These are phyloP conservation scores for Drosophila dunni DNA, from an alignment of 1,140 invertebrate species.

Conservation along the genomic window DNA sequence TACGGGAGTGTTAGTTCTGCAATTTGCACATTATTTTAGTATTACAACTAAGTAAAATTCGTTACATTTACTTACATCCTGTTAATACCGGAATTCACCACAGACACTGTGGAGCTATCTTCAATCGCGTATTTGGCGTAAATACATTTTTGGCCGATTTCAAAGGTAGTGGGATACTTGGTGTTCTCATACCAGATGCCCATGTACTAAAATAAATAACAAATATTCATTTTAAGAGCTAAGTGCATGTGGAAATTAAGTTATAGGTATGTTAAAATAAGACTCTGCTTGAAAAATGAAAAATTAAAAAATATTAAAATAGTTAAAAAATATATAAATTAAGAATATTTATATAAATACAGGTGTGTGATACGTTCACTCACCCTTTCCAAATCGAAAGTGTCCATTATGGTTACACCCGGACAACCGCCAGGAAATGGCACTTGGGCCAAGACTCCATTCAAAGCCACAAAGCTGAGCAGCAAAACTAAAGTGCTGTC, in stretches of 20 bases:
- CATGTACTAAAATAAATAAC: conserved; percentile 88
- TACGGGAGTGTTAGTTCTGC: conserved; percentile 53
- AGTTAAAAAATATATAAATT: no score
- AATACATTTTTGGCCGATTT: conserved; percentile 91
- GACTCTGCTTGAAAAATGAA: no score
- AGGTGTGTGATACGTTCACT: conserved; percentile 68
- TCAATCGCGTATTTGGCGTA: conserved; percentile 88
- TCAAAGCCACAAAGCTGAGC: conserved; percentile 37
- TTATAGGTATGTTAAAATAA: no score
- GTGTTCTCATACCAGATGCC: conserved; percentile 92
- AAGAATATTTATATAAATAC: no score
- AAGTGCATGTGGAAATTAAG: no score
- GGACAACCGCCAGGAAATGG: conserved; percentile 88
- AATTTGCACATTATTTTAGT: not conserved
- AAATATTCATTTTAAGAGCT: no score
- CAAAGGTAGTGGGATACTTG: conserved; percentile 91
- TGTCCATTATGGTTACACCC: conserved; percentile 86
- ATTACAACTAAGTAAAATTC: not conserved
- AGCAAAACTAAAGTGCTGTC: conserved; percentile 43
- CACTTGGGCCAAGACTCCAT: conserved; percentile 85
- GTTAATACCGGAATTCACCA: conserved; percentile 83
- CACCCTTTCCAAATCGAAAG: conserved; percentile 87
- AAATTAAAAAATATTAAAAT: no score
- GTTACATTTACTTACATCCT: conserved; percentile 85
- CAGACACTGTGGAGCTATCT: conserved; percentile 87